These are phyloP conservation scores for Abramis brama DNA, from an alignment of 2,113 vertebrate species.

Conservation along the genomic window DNA sequence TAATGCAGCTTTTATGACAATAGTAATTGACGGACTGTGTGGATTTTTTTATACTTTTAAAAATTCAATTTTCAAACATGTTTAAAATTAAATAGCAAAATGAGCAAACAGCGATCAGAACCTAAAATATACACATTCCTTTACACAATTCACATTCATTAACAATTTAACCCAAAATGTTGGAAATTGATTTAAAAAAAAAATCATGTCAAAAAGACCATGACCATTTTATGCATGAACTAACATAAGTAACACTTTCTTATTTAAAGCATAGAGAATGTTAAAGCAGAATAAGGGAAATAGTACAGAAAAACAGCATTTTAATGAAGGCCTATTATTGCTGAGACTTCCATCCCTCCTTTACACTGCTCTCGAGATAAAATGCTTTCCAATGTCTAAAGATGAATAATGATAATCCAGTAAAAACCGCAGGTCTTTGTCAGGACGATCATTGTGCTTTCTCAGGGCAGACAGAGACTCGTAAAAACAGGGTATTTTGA, in stretches of 20 bases:
- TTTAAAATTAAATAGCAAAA: not conserved
- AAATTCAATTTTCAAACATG: not conserved
- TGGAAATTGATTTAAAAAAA: not conserved
- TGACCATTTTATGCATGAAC: not conserved
- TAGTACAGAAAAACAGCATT: not conserved
- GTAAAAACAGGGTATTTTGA: constrained; percentile 38
- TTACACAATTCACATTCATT: not conserved
- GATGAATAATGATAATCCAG: constrained; percentile 40
- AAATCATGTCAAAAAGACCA: no score
- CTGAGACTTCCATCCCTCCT: not conserved
- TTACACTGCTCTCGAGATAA: constrained; percentile 4
- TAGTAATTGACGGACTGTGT: not conserved
- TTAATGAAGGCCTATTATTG: not conserved
- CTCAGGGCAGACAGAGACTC: constrained; percentile 18
- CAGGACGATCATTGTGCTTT: constrained; percentile 34
- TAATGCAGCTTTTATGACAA: not conserved
- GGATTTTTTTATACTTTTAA: not conserved
- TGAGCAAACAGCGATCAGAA: not conserved
- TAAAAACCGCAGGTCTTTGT: constrained; percentile 18
- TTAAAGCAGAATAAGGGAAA: not conserved
- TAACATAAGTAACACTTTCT: not conserved
- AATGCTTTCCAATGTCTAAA: constrained; percentile 6
- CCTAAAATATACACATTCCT: not conserved
- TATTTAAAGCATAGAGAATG: not conserved
- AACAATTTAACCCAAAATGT: not conserved